Base-by-base conservation (phyloP, 2,113 vertebrate species). In the Elephas maximus region DNA sequence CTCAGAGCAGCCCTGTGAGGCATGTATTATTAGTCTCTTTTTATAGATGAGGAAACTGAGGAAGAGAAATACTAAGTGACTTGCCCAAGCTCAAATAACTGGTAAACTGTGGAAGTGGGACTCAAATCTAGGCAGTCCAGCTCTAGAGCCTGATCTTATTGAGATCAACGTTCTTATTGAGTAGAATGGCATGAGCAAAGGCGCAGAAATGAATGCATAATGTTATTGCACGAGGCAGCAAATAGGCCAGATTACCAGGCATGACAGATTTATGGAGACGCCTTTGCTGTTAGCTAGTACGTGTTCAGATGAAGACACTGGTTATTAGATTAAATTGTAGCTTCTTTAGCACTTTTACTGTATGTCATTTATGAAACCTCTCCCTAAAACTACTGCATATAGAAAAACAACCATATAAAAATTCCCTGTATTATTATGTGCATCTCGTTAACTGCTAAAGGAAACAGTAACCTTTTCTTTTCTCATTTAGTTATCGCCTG, bases 401-500 rank as follows among this genome's bases (percentile, higher is more conserved):
- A 89, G 53, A 77, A 41, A 81, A 73, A 71, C 4, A 45, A n/a
- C 17, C 33, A 24, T 62, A 21, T 94, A 84, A 37, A 74, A 84
- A 65, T 6, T 21, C 18, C 85, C 20, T 74, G 79, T n/a, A 30
- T 78, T 67, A 9, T 69, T 78, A 9, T 48, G 44, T 83, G 12
- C 15, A 82, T 91, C 10, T 73, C 51, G 41, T 65, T 87, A 60
- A 62, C 20, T 44, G 26, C 44, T 62, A 83, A 60, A 88, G n/a
- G 37, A 91, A 93, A 74, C 4, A 18, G 4, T 96, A 91, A 93
- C 65, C n/a, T 85, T 88, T 89, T 78, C 65, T 90, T 90, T 96
- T 90, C 30, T 96, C 73, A n/a, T 93, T 81, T 94, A 98, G 97
- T 33, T 96, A 30, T 93, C 17, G 41, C 4, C 15, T 97, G 53